Evolutionary conservation across 92 coral and sea anemone species (phyloP), one percentile per base, ranked within the genome.

Genomic region (Porites divaricata): DNA sequence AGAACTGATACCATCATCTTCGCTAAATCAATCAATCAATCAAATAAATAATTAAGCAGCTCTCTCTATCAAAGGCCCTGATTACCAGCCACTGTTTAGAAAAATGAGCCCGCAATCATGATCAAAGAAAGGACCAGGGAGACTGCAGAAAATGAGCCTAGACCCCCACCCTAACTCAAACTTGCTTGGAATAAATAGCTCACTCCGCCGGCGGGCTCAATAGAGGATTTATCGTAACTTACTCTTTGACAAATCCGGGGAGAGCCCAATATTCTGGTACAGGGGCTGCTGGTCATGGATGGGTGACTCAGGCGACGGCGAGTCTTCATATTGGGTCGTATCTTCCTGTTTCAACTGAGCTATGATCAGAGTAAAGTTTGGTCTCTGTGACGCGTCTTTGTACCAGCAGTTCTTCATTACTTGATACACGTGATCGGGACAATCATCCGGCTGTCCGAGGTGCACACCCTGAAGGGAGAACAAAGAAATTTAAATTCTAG

Each of bases 361-460:
- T 70, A 93, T 85, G 9, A 96, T 92, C 53, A 80, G 63, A 58
- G 90, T 78, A 75, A 96, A 96, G 88, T 89, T 86, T 16, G 97
- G 99, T 41, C 99, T 79, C 63, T 92, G 95, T 25, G 90, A 76
- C 1, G 96, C 90, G 11, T 91, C 95, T 61, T 84, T 86, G 51
- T 87, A 86, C 99, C 99, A 96, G 63, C 98, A 95, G 76, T 63
- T 90, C 63, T 89, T 91, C 99, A 96, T 96, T 52, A 95, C 59
- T 62, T 92, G 87, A 85, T 96, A 96, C 74, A 96, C 89, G 70
- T 92, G 91, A 6, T 88, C 87, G 3, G 98, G 95, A 68, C 99
- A 96, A 64, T 96, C 97, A 11, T 95, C 98, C 0, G 99, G 99
- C 54, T 95, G 95, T 1, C 98, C 98, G 1, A 96, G 91, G 28